Percentiles rank a stretch among this genome's conserved stretches.
phyloP scores from a whole-genome alignment of 2,797 vertebrate species.

The Naso thynnoides region DNA sequence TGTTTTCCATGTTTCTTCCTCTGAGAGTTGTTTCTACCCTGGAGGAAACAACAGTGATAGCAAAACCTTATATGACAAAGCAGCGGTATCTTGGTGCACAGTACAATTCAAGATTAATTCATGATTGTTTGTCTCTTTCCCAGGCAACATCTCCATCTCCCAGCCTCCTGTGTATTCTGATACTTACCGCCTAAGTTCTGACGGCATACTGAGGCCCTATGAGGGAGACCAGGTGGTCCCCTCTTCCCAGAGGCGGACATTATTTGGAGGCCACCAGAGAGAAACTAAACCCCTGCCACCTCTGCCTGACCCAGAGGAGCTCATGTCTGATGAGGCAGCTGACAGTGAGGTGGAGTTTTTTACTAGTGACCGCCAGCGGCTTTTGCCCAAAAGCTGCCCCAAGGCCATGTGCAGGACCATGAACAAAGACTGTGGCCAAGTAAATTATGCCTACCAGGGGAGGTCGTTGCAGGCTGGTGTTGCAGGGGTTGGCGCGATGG shows the following conservation, averaged over 20 bases:
- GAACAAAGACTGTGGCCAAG: conserved; percentile 89
- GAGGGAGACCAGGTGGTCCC: conserved; percentile 88
- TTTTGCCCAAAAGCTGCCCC: conserved; percentile 80
- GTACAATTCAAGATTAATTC: conserved; percentile 21
- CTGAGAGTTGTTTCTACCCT: conserved; percentile 48
- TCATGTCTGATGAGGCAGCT: conserved; percentile 87
- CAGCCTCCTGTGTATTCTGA: conserved; percentile 72
- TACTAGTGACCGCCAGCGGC: conserved; percentile 86
- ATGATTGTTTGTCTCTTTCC: conserved; percentile 1
- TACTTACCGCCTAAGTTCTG: conserved; percentile 73
- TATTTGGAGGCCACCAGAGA: conserved; percentile 81
- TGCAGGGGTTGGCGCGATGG: conserved; percentile 37
- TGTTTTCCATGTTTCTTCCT: conserved; percentile 71
- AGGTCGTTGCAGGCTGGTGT: conserved; percentile 37
- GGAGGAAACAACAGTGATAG: conserved; percentile 59
- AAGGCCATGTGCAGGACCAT: conserved; percentile 69
- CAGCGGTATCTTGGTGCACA: background rate
- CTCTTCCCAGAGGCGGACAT: conserved; percentile 86
- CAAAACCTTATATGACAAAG: conserved; percentile 40
- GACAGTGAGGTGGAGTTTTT: conserved; percentile 96
- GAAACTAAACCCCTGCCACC: conserved; percentile 91
- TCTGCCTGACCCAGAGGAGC: conserved; percentile 87
- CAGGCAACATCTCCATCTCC: conserved; percentile 78
- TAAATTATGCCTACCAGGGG: conserved; percentile 93
- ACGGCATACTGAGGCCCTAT: conserved; percentile 55